These are phyloP conservation scores for Channa maculata DNA, from an alignment of 2,113 vertebrate genomes.

Conservation along the genomic window DNA sequence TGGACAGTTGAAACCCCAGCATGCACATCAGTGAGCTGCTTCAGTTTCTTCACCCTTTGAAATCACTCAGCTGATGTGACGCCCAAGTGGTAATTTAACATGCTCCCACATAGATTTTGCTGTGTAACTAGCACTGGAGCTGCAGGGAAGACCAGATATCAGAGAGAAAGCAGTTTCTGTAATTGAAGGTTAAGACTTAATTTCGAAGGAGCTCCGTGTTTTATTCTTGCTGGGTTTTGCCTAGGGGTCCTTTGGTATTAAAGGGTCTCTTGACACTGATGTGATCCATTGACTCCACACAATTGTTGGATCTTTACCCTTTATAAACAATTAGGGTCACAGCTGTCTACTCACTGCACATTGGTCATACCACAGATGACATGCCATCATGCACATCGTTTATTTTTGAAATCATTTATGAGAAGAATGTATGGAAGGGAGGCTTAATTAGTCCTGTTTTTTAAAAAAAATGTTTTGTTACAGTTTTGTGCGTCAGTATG, in stretches of 20 bases:
- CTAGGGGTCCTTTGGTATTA: background rate
- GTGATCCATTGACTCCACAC: background rate
- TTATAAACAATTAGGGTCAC: conserved; percentile 21
- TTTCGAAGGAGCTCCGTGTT: conserved; percentile 15
- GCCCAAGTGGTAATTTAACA: conserved; percentile 37
- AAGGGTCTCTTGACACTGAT: conserved; percentile 38
- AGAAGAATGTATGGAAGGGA: background rate
- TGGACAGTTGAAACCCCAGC: background rate
- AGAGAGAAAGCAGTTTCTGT: conserved; percentile 24
- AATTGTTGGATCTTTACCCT: background rate
- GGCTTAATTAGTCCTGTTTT: conserved; percentile 26
- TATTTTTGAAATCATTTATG: too few species aligned
- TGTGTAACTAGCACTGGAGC: conserved; percentile 26
- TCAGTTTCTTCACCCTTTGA: conserved; percentile 34
- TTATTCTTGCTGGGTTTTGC: conserved; percentile 24
- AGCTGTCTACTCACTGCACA: conserved; percentile 11
- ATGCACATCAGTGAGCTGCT: conserved; percentile 10
- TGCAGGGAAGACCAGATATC: conserved; percentile 20
- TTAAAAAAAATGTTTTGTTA: conserved; percentile 28
- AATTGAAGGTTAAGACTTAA: background rate
- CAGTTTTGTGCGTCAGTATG: conserved; percentile 30
- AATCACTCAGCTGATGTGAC: conserved; percentile 3
- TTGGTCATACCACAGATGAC: conserved; percentile 3
- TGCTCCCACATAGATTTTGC: conserved; percentile 44
- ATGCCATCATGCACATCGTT: background rate